Evolutionary conservation across 2,113 vertebrate species (phyloP).

Genomic region (Baryphthengus martii): DNA sequence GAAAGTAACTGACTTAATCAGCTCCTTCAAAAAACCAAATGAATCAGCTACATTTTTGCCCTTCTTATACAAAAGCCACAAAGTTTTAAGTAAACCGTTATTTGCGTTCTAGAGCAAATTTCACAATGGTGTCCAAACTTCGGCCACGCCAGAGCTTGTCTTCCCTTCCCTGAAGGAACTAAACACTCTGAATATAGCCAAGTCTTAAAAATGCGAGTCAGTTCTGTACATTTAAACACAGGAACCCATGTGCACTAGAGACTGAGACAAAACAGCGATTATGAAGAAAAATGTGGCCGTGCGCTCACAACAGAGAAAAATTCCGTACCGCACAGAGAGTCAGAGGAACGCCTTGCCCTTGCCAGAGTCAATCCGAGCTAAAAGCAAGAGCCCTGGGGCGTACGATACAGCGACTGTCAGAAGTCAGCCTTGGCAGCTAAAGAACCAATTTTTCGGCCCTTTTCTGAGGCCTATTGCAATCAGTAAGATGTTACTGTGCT

Average conservation of each 20-base stretch:
- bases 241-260: neutral
- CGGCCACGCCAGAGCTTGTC: neutral
- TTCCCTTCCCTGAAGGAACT: neutral
- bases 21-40: neutral
- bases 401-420: neutral
- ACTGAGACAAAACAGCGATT: neutral
- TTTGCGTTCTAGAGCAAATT: neutral
- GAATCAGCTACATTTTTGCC: neutral
- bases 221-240: neutral
- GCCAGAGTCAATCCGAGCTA: neutral
- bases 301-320: neutral
- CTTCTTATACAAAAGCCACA: neutral
- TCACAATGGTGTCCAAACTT: conserved; percentile 20
- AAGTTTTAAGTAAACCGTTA: neutral
- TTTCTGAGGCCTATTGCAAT: neutral
- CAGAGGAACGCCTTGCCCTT: neutral
- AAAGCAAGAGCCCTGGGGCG: neutral
- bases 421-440: neutral
- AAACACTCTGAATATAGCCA: neutral
- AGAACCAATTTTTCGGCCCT: neutral
- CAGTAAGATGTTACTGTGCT: neutral
- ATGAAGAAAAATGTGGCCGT: neutral
- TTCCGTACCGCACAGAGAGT: neutral
- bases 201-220: neutral
- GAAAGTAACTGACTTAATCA: neutral